phyloP scores from a whole-genome alignment of 53 echinoderm and acorn worm genomes.

The Arbacia lixula region DNA sequence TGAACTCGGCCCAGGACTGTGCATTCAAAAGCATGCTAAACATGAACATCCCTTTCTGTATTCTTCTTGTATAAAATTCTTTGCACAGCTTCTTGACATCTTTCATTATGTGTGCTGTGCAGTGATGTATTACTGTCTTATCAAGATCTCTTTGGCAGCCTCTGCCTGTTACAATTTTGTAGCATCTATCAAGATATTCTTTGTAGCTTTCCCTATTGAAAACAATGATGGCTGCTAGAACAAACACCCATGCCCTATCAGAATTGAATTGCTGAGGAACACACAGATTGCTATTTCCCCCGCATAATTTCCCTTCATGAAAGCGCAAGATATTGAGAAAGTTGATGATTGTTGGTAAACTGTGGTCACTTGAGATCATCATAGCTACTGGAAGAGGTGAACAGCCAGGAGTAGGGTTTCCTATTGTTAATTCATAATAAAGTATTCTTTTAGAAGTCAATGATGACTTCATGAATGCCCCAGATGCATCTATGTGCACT shows the following conservation, averaged over 20 bases:
- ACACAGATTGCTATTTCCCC: slow-evolving; percentile 3
- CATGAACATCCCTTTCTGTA: slow-evolving; percentile 21
- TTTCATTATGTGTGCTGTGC: slow-evolving; percentile 22
- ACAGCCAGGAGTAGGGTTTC: neutral
- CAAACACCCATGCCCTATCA: slow-evolving; percentile 10
- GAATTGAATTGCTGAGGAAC: slow-evolving; percentile 3
- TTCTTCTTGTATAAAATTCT: neutral
- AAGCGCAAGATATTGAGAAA: neutral
- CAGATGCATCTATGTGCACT: neutral
- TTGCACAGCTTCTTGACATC: slow-evolving; percentile 8
- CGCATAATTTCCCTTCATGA: neutral
- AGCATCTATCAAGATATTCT: slow-evolving; percentile 12
- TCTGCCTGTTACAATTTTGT: slow-evolving; percentile 15
- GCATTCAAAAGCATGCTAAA: slow-evolving; percentile 12
- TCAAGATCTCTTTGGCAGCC: slow-evolving; percentile 9
- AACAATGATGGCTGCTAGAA: neutral
- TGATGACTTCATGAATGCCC: neutral
- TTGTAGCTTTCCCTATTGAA: neutral
- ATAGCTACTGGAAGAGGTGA: slow-evolving; percentile 14
- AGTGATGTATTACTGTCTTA: slow-evolving; percentile 16
- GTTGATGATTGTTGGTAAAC: slow-evolving; percentile 5
- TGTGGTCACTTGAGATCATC: slow-evolving; percentile 5
- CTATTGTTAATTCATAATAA: slow-evolving; percentile 12
- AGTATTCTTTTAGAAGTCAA: neutral
- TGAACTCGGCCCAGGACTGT: neutral